phyloP scores from a whole-genome alignment of 2,888 invertebrate species.

The Sclerodermus sp. region DNA sequence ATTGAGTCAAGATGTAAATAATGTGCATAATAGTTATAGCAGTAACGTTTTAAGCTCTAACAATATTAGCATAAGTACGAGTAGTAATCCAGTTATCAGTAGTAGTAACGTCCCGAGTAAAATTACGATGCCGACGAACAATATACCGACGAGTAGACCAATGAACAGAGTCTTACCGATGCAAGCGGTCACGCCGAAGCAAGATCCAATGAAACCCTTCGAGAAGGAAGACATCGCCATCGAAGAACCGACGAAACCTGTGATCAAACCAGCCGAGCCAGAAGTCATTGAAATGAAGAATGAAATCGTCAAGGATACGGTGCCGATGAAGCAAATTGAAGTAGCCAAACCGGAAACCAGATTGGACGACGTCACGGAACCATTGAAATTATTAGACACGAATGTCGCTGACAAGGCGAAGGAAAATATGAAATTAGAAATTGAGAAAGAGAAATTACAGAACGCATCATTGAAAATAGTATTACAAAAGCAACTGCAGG shows the following conservation, averaged over 20 bases:
- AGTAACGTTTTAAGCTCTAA: conserved; percentile 30
- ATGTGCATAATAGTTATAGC: conserved; percentile 39
- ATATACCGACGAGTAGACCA: conserved; percentile 62
- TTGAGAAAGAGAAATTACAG: conserved; percentile 30
- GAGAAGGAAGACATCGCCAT: conserved; percentile 39
- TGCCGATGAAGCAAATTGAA: conserved; percentile 17
- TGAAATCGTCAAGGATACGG: conserved; percentile 14
- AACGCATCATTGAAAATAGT: conserved; percentile 57
- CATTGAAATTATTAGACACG: conserved; percentile 16
- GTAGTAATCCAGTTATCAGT: conserved; percentile 47
- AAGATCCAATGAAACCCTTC: conserved; percentile 47
- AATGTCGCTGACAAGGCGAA: conserved; percentile 27
- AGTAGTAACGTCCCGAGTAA: conserved; percentile 56
- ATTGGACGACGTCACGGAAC: conserved; percentile 11
- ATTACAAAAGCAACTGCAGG: conserved; percentile 59
- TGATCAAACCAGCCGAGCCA: conserved; percentile 34
- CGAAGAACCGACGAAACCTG: conserved; percentile 47
- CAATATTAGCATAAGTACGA: conserved; percentile 24
- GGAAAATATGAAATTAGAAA: conserved; percentile 25
- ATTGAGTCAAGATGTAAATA: conserved; percentile 40
- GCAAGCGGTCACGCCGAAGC: conserved; percentile 67
- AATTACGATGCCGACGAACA: conserved; percentile 42
- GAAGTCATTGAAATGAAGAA: conserved; percentile 9
- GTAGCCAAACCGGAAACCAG: conserved; percentile 6
- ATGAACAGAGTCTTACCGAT: conserved; percentile 79